Conservation (phyloP, 2,888 invertebrate species). For the Tipula lateralis region DNA sequence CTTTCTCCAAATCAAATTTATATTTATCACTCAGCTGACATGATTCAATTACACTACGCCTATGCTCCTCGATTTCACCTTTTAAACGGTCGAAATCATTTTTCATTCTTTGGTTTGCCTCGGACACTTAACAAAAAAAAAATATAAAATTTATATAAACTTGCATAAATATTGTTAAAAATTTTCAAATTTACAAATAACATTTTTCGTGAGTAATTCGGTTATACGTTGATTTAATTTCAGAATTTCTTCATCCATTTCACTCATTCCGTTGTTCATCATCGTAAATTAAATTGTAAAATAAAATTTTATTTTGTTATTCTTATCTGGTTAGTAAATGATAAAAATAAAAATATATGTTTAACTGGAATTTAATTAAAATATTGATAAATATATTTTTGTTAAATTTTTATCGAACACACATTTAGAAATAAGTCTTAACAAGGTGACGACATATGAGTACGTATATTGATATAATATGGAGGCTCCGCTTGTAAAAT, state of each 20-base stretch:
- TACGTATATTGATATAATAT: too few relatives aligned
- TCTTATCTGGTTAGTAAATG: background rate
- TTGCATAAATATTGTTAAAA: background rate
- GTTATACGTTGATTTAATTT: background rate
- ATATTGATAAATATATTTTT: background rate
- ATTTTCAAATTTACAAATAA: background rate
- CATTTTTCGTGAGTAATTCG: background rate
- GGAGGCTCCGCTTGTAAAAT: too few relatives aligned
- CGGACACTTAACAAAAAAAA: background rate
- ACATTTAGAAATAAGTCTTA: too few relatives aligned
- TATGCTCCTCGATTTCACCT: background rate
- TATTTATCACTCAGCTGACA: background rate
- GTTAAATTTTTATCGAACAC: background rate
- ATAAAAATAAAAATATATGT: background rate
- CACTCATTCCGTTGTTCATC: background rate
- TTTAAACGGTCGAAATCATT: background rate
- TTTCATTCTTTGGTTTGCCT: background rate
- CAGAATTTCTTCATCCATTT: background rate
- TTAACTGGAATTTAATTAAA: background rate
- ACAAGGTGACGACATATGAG: too few relatives aligned
- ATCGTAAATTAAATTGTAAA: background rate
- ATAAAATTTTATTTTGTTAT: background rate
- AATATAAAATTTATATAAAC: background rate
- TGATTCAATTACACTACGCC: background rate
- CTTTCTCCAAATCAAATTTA: slow-evolving; percentile 24